Evolutionary conservation across 1,140 invertebrate species (phyloP).

Genomic region (Geopemphigus sp.): DNA sequence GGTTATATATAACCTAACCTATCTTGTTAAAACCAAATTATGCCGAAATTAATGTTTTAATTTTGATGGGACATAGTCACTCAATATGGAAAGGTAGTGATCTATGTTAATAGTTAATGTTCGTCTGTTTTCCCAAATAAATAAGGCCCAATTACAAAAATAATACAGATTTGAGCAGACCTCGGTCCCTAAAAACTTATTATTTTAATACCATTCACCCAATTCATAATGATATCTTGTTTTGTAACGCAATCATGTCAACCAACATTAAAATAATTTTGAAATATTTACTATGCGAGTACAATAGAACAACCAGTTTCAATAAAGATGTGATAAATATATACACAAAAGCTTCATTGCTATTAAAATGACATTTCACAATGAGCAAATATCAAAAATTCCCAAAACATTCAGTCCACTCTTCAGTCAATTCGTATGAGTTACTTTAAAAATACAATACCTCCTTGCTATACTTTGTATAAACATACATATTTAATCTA

Average conservation of each 20-base stretch:
- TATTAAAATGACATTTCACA: neutral
- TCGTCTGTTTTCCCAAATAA: constrained; percentile 36
- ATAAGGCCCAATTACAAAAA: constrained; percentile 41
- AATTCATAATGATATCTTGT: neutral
- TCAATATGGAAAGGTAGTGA: constrained; percentile 51
- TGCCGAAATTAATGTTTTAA: constrained; percentile 41
- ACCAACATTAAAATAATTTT: constrained; percentile 53
- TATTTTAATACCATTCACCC: too few species aligned
- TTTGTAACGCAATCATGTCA: neutral
- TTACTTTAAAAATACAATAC: neutral
- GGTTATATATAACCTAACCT: too few species aligned
- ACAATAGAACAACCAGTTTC: neutral
- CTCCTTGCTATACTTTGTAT: neutral
- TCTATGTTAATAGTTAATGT: constrained; percentile 50
- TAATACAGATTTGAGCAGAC: too few species aligned
- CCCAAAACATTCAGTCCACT: neutral
- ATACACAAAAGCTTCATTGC: neutral
- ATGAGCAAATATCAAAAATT: neutral
- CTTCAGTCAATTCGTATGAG: too few species aligned
- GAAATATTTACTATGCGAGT: constrained; percentile 53
- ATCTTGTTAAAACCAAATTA: constrained; percentile 53
- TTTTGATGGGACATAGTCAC: constrained; percentile 50
- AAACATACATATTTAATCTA: too few species aligned
- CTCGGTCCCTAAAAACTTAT: too few species aligned
- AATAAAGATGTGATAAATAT: neutral